These are phyloP conservation scores for Pristionchus fissidentatus DNA, from an alignment of 2,888 invertebrate genomes.

Conservation along the genomic window DNA sequence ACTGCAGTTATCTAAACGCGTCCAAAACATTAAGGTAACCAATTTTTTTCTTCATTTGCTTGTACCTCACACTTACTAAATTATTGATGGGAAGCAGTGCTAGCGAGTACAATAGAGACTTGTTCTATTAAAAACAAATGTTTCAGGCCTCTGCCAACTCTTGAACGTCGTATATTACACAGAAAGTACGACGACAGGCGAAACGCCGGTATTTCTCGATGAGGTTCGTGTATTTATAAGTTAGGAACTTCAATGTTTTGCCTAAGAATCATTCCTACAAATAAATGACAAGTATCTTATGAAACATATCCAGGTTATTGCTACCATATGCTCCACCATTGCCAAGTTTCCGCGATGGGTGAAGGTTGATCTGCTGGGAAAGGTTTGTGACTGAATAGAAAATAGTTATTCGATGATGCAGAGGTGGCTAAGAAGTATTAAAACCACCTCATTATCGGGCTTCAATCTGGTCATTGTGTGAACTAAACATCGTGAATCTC, in stretches of 20 bases:
- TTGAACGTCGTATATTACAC: constrained; percentile 15
- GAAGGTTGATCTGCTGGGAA: constrained; percentile 7
- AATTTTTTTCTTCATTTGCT: no score
- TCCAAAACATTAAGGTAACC: no score
- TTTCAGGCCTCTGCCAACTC: not conserved
- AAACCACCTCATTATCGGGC: not conserved
- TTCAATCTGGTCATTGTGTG: not conserved
- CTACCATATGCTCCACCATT: not conserved
- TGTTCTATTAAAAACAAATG: not conserved
- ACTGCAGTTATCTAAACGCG: not conserved
- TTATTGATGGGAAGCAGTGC: no score
- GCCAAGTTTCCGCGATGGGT: constrained; percentile 13
- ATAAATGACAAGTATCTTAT: not conserved
- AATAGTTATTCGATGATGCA: not conserved
- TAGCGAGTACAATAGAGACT: no score
- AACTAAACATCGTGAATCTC: not conserved
- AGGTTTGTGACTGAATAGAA: not conserved
- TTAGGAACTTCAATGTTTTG: not conserved
- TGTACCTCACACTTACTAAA: no score
- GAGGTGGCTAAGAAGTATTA: not conserved
- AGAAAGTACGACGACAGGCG: constrained; percentile 1
- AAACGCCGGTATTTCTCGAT: not conserved
- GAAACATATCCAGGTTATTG: not conserved
- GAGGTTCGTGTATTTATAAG: not conserved
- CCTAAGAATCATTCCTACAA: not conserved